Percentiles rank a stretch among this genome's conserved stretches.
phyloP scores from a whole-genome alignment of 2,888 invertebrate species.

The Agriopis leucophaearia region DNA sequence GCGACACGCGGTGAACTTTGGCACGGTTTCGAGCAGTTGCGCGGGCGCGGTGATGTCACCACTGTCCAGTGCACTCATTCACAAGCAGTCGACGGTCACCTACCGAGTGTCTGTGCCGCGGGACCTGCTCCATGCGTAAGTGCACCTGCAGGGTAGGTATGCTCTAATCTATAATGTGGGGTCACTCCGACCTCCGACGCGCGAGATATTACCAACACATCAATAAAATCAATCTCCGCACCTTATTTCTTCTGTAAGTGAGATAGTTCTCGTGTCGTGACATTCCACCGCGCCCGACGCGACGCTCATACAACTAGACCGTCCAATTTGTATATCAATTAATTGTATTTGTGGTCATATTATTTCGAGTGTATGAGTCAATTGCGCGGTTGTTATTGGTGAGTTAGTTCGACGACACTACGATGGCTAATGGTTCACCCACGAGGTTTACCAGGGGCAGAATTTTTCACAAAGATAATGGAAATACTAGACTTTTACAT shows the following conservation, averaged over 20 bases:
- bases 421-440: neutral
- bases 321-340: conserved; percentile 25
- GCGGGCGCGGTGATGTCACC: conserved; percentile 61
- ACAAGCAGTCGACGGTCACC: neutral
- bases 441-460: too few species aligned
- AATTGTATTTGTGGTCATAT: conserved; percentile 16
- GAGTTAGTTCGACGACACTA: neutral
- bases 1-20: conserved; percentile 38
- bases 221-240: too few species aligned
- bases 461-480: too few species aligned
- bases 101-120: neutral
- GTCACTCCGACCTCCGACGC: neutral
- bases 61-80: conserved; percentile 2
- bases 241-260: too few species aligned
- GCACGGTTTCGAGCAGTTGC: conserved; percentile 23
- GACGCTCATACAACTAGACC: conserved; percentile 5
- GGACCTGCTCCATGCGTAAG: neutral
- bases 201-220: too few species aligned
- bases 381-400: neutral
- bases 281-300: neutral
- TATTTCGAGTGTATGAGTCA: conserved; percentile 14
- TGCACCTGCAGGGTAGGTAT: too few species aligned
- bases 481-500: too few species aligned
- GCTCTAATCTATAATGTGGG: neutral
- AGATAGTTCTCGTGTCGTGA: conserved; percentile 1